These are phyloP conservation scores for Scaptomyza reducta DNA, from an alignment of 2,888 invertebrate species.

Conservation along the genomic window DNA sequence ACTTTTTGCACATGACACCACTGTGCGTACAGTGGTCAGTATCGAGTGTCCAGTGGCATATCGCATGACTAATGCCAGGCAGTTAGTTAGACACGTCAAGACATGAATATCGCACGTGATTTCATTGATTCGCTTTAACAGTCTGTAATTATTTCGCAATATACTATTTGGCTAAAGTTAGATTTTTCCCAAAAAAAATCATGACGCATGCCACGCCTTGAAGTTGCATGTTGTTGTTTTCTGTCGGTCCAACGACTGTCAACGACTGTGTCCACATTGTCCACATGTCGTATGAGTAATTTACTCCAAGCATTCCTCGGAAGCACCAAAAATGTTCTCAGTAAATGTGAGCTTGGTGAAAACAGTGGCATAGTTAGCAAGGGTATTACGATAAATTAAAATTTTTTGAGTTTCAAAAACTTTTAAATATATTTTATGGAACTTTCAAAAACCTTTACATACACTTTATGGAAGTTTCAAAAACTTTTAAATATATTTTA, in stretches of 20 bases:
- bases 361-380: constrained; percentile 7
- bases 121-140: constrained; percentile 21
- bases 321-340: constrained; percentile 55
- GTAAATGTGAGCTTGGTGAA: background rate
- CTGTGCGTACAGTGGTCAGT: constrained; percentile 35
- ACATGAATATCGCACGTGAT: constrained; percentile 39
- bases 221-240: background rate
- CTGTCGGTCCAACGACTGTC: constrained; percentile 32
- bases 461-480: too few relatives aligned
- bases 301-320: constrained; percentile 48
- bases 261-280: constrained; percentile 40
- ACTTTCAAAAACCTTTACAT: too few relatives aligned
- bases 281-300: constrained; percentile 72
- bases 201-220: constrained; percentile 35
- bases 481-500: too few relatives aligned
- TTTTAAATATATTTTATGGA: too few relatives aligned
- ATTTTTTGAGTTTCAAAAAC: background rate
- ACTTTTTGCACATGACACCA: constrained; percentile 18
- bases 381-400: background rate
- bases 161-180: constrained; percentile 7
- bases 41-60: constrained; percentile 9
- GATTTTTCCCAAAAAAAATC: background rate
- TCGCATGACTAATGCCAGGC: constrained; percentile 44
- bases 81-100: constrained; percentile 18
- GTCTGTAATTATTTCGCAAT: constrained; percentile 20